Evolutionary conservation across 2,113 vertebrate species (phyloP), one percentile per base, ranked within the genome.

Genomic region (Prochilodus magdalenae): DNA sequence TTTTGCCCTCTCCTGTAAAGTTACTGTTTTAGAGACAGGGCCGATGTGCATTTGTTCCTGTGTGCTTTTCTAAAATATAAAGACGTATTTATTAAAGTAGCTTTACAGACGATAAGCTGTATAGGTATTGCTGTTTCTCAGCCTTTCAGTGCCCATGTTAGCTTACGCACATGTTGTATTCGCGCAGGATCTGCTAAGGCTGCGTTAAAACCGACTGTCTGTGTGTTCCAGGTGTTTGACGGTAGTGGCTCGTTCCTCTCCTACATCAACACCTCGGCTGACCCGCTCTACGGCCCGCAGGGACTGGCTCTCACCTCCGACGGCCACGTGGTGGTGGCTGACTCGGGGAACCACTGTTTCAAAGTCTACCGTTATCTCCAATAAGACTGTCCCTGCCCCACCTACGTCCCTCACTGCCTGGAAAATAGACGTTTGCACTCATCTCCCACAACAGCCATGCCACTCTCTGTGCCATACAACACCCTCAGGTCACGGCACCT

Each of bases 301-400:
- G 98, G 98, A 72, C 93, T 99, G 89, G 96, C 97, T 14, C 95
- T 99, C 62, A 99, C 97, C 84, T 97, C 96, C 6, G 97, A 99
- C 0, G 97, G 97, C 87, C 97, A 99, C 0, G 96, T 99, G 36
- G 97, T 98, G 85, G 97, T 99, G 15, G 98, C 98, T 75, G 98
- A 99, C 93, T 99, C 98, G 80, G 97, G 98, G 84, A 99, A 99
- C 93, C 98, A 99, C 88, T 99, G 97, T 92, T 99, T 98, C 90
- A 99, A 99, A 93, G 94, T 99, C 83, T 99, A 99, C 86, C 96
- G 97, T 85, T 99, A 98, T 87, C 93, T 98, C 76, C 97, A 99
- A 91, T 97, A 94, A 94, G 84, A 51, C 66, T 0, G 75, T 73
- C 29, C 60, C 77, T n/a, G 40, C 14, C 75, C 83, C 36, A 7